phyloP scores from a whole-genome alignment of 2,888 invertebrate species.

The Dynastes hyllus region DNA sequence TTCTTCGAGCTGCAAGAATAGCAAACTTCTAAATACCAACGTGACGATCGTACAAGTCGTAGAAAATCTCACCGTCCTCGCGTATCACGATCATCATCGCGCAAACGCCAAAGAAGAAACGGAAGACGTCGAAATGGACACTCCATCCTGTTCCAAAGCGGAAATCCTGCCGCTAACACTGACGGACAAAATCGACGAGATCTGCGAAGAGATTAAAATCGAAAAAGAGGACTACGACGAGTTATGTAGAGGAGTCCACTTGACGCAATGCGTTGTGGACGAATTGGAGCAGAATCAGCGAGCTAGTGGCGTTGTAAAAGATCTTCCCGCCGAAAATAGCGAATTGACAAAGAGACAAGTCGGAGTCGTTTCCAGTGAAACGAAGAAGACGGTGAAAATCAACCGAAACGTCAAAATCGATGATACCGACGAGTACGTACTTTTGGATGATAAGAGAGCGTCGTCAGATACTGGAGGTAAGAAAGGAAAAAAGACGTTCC shows the following conservation, averaged over 20 bases:
- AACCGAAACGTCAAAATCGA: conserved; percentile 28
- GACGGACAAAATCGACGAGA: not conserved
- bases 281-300: not conserved
- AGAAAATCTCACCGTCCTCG: not conserved
- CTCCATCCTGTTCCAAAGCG: not conserved
- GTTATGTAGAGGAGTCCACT: conserved; percentile 13
- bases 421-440: conserved; percentile 12
- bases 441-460: not conserved
- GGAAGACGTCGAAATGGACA: not conserved
- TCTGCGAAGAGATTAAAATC: conserved; percentile 10
- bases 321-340: not conserved
- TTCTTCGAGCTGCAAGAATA: not conserved
- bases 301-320: conserved; percentile 24
- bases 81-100: not conserved
- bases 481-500: conserved; percentile 49
- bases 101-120: not conserved
- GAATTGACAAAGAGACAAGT: too few species aligned
- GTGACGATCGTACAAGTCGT: conserved; percentile 20
- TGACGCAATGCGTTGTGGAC: conserved; percentile 36
- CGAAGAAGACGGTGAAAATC: conserved; percentile 25
- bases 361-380: not conserved
- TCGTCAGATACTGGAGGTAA: not conserved
- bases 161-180: too few species aligned
- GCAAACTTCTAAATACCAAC: not conserved
- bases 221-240: conserved; percentile 34